Base-by-base conservation (phyloP, 2,888 invertebrate species). In the Hirtodrosophila trivittata region DNA sequence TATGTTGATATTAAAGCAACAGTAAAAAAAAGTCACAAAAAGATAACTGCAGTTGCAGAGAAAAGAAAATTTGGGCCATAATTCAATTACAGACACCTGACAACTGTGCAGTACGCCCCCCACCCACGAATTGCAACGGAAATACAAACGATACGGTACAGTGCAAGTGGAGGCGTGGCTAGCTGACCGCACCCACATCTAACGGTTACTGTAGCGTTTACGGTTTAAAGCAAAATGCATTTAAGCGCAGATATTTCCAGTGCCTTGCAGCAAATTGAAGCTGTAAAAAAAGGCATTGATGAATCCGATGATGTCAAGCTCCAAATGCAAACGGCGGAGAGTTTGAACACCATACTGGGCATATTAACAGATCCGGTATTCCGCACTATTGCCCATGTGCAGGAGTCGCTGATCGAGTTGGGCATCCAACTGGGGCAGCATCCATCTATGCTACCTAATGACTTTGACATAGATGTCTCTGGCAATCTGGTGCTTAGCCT, bases 321-420 rank as follows among this genome's bases (percentile, higher is more conserved):
- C 60, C 95, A 96, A 91, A 92, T 93, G 90, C 89, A 86, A 67
- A 90, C 96, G 56, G 93, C 93, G 77, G 95, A 96, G 88, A 97
- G 97, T 88, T 91, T 97, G 52, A 95, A 95, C 87, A 94, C 96
- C 69, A 92, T 97, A 38, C 94, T 97, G 75, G 95, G 95, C 68
- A 93, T 97, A 66, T 88, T 96, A 70, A 96, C 97, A 86, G 97
- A 97, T 91, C 98, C 98, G 1, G 96, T 98, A 50, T 95, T 98
- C 83, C 93, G 95, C 68, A 96, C 96, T 86, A 96, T 98, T 82
- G 95, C 97, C 12, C 96, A 96, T 52, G 94, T 98, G 62, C 95
- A 98, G 92, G 97, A 98, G 89, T 97, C 98, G 0, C 92, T 98
- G 38, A 94, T 94, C 39, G 96, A 97, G 91, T 92, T 98, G 52